A percentile compares a stretch with the other conserved stretches of the same genome.
These are phyloP conservation scores for Apamea sordens DNA, from an alignment of 2,888 invertebrate genomes.

Conservation along the genomic window DNA sequence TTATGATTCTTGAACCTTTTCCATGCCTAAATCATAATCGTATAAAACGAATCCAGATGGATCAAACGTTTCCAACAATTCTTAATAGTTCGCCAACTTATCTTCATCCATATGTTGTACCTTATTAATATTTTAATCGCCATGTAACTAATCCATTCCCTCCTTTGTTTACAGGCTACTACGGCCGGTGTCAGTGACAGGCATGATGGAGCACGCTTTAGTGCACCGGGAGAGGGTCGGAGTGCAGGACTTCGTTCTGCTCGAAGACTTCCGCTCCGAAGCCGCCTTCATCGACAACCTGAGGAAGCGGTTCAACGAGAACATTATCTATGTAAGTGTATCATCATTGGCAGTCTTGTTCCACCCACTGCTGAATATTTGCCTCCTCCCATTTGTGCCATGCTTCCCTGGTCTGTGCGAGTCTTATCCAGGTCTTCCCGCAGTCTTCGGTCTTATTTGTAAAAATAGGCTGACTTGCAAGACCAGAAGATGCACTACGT, in stretches of 20 bases:
- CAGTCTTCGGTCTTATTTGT: too few relatives aligned
- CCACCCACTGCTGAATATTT: too few relatives aligned
- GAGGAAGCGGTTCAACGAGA: slow-evolving; percentile 95
- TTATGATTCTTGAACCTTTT: too few relatives aligned
- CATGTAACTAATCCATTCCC: slow-evolving; percentile 30
- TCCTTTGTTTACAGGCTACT: slow-evolving; percentile 75
- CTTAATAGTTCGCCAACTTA: not conserved
- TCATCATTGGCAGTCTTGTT: too few relatives aligned
- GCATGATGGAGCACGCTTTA: slow-evolving; percentile 94
- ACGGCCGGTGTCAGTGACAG: slow-evolving; percentile 85
- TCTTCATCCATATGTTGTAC: too few relatives aligned
- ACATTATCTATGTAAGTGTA: slow-evolving; percentile 96
- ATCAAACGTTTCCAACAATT: too few relatives aligned
- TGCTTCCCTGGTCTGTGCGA: too few relatives aligned
- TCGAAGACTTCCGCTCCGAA: slow-evolving; percentile 95
- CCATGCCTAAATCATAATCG: too few relatives aligned
- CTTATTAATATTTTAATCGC: too few relatives aligned
- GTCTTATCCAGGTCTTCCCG: too few relatives aligned
- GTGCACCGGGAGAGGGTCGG: slow-evolving; percentile 96
- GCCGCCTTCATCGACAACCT: slow-evolving; percentile 96
- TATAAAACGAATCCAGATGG: too few relatives aligned
- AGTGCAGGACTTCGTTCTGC: slow-evolving; percentile 97
- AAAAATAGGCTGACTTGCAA: not conserved
- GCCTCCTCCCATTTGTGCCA: too few relatives aligned
- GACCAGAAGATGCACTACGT: not conserved